Percentiles rank a stretch among this genome's conserved stretches.
These are phyloP conservation scores for Hypomecis atomaria DNA, from an alignment of 2,888 invertebrate genomes.

Conservation along the genomic window DNA sequence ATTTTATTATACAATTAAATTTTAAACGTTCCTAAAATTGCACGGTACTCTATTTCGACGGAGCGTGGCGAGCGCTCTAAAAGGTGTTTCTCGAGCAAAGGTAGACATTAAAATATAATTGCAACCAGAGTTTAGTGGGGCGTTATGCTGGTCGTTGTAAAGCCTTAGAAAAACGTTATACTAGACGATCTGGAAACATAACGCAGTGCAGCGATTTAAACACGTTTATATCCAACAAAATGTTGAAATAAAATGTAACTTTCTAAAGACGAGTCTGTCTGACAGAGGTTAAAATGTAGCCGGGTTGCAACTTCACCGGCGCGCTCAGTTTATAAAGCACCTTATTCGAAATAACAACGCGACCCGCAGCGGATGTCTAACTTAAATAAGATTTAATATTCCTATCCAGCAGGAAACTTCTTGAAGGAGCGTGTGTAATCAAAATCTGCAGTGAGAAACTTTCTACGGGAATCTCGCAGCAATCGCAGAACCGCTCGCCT, in stretches of 20 bases:
- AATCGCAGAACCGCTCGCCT: conserved; percentile 71
- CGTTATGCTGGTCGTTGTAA: conserved; percentile 36
- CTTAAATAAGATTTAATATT: conserved; percentile 85
- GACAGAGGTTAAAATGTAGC: conserved; percentile 67
- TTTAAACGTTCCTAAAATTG: conserved; percentile 80
- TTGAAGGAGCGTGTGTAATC: conserved; percentile 83
- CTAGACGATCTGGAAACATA: conserved; percentile 54
- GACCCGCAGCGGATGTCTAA: conserved; percentile 79
- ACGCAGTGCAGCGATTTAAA: conserved; percentile 52
- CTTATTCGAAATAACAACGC: conserved; percentile 83
- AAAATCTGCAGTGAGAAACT: conserved; percentile 81
- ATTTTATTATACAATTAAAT: conserved; percentile 83
- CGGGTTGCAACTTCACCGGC: conserved; percentile 54
- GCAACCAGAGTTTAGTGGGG: conserved; percentile 57
- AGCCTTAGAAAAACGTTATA: conserved; percentile 52
- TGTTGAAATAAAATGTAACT: conserved; percentile 52
- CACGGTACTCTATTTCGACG: conserved; percentile 71
- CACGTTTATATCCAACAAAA: conserved; percentile 46
- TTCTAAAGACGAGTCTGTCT: conserved; percentile 55
- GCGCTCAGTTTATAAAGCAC: conserved; percentile 76
- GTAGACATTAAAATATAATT: conserved; percentile 41
- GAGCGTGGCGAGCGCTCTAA: conserved; percentile 65
- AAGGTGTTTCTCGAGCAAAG: conserved; percentile 46
- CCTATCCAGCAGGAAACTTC: conserved; percentile 80
- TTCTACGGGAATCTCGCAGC: conserved; percentile 75